A percentile compares a stretch with the other conserved stretches of the same genome.
These are phyloP conservation scores for Ptychobarbus kaznakovi DNA, from an alignment of 2,797 vertebrate genomes.

Conservation along the genomic window DNA sequence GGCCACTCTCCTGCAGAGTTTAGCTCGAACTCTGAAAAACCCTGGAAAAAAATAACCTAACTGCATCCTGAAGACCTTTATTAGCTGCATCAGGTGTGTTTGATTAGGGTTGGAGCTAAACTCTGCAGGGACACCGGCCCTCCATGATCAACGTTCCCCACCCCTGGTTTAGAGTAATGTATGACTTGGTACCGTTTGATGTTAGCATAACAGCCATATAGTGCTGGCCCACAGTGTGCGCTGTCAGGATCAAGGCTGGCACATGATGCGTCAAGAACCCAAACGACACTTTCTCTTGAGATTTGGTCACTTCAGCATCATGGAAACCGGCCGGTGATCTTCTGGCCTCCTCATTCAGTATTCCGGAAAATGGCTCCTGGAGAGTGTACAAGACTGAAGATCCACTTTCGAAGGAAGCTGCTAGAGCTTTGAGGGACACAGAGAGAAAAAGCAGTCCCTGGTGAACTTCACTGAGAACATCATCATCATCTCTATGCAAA, in stretches of 20 bases:
- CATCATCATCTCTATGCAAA: constrained; percentile 49
- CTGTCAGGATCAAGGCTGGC: constrained; percentile 81
- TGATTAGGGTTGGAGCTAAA: no score
- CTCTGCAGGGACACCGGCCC: no score
- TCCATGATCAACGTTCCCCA: no score
- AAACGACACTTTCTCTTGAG: constrained; percentile 80
- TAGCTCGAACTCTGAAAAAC: no score
- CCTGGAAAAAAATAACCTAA: no score
- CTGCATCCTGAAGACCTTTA: no score
- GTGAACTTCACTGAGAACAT: constrained; percentile 22
- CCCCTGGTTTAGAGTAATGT: not conserved
- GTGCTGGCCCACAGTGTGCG: constrained; percentile 77
- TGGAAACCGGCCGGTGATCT: constrained; percentile 73
- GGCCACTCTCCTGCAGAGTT: no score
- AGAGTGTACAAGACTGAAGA: constrained; percentile 83
- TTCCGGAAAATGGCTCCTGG: constrained; percentile 85
- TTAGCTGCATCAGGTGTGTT: no score
- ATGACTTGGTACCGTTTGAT: constrained; percentile 77
- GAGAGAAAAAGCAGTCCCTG: constrained; percentile 43
- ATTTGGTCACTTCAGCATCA: constrained; percentile 65
- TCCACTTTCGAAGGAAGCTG: constrained; percentile 81
- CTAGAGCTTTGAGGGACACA: constrained; percentile 78
- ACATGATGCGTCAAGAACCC: constrained; percentile 79
- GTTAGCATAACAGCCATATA: constrained; percentile 82
- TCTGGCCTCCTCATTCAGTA: constrained; percentile 76